Evolutionary conservation across 2,797 vertebrate species (phyloP), one percentile per base, ranked within the genome.

Genomic region (Gallinago nigripennis): DNA sequence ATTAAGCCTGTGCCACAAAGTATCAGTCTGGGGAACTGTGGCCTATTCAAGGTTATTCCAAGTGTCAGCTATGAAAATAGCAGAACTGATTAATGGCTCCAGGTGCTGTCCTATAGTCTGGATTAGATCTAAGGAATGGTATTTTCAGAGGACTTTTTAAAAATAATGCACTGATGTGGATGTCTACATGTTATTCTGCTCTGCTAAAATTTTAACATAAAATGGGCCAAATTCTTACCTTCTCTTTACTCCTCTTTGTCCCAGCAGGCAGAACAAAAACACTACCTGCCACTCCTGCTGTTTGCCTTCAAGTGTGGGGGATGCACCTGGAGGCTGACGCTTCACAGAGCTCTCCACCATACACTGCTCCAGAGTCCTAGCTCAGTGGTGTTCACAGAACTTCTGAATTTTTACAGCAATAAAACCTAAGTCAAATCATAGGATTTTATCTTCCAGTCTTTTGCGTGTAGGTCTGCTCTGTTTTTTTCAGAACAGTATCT

Each of bases 301-400:
- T 16, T 61, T 50, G 16, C 20, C 16, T 20, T 78, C 51, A 43
- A 43, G 11, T 2, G 1, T 30, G 20, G 30, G 14, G 82, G 15
- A 58, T 1, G 2, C 76, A 8, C n/a, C 27, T 61, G 15, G 65
- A 78, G n/a, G 43, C 19, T 63, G 66, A 71, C 27, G 24, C 12
- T 37, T 54, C 1, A 0, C 37, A 53, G 31, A 76, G 9, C 9
- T 2, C 0, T 48, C 35, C 12, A 21, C 31, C 2, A 0, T 17
- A 3, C 10, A 5, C 50, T 24, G 11, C 21, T 70, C 8, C 27
- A 57, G 53, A 78, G 33, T 37, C 19, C 20, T 8, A 48, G 5
- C 6, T 73, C 24, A 30, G 37, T 15, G 4, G 5, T 37, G 10
- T 35, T 64, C 14, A 41, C 0, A 57, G 11, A 61, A 50, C n/a